These are phyloP conservation scores for Tipula confusa DNA, from an alignment of 2,888 invertebrate genomes.

Conservation along the genomic window DNA sequence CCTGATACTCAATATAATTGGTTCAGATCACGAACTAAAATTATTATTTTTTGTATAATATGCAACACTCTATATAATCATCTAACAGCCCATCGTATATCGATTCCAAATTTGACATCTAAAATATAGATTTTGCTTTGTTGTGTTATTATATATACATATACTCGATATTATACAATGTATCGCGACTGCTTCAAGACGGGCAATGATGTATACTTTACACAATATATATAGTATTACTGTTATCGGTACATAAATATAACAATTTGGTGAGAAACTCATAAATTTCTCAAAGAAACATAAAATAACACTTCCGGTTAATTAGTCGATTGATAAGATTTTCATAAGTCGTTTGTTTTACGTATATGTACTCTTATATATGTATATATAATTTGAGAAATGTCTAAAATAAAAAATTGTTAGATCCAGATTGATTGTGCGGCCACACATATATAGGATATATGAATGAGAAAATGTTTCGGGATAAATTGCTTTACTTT, in stretches of 20 bases:
- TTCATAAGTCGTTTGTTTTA: neutral
- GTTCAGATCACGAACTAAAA: neutral
- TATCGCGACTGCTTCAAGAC: neutral
- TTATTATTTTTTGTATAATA: neutral
- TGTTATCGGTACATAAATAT: neutral
- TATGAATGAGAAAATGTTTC: neutral
- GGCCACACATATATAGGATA: neutral
- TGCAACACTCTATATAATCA: neutral
- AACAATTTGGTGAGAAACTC: neutral
- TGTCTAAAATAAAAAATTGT: neutral
- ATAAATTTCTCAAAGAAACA: slow-evolving; percentile 1
- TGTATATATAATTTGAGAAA: neutral
- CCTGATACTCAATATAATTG: neutral
- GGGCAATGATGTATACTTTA: neutral
- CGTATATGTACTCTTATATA: neutral
- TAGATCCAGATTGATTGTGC: slow-evolving; percentile 12
- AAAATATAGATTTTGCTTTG: neutral
- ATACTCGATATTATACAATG: neutral
- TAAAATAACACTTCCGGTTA: neutral
- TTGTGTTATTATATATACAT: neutral
- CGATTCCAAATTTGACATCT: neutral
- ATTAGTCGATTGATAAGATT: slow-evolving; percentile 15
- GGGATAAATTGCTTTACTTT: neutral
- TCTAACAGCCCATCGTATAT: neutral
- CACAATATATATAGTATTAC: neutral